phyloP scores from a whole-genome alignment of 2,888 invertebrate species.

The Nematopogon swammerdamellus region DNA sequence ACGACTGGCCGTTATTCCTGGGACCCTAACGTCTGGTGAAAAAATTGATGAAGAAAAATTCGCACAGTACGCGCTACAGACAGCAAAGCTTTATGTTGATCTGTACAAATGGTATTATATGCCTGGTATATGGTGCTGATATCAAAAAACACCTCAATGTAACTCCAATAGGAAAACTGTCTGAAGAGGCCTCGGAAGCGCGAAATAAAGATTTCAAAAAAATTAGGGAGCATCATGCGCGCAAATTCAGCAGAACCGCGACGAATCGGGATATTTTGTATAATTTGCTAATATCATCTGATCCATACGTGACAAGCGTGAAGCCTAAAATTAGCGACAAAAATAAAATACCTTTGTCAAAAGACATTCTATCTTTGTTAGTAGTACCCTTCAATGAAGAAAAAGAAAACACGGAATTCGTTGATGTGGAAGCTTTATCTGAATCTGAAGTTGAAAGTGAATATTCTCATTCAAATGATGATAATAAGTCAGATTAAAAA shows the following conservation, averaged over 20 bases:
- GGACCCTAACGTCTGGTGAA: not conserved
- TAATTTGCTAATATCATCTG: not conserved
- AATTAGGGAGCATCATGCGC: not conserved
- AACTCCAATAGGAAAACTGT: not conserved
- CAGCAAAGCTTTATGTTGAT: not conserved
- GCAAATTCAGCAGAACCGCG: not conserved
- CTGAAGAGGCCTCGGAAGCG: not conserved
- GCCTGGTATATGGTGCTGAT: not conserved
- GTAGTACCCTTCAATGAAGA: no score
- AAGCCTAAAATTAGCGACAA: no score
- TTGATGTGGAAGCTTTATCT: no score
- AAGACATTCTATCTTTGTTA: no score
- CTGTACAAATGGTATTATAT: not conserved
- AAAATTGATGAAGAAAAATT: not conserved
- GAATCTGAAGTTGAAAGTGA: no score
- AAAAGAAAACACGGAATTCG: no score
- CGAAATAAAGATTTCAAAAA: not conserved
- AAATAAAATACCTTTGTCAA: no score
- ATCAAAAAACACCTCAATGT: not conserved
- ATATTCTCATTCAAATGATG: no score
- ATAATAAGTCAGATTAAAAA: slow-evolving; percentile 5
- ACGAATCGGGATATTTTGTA: not conserved
- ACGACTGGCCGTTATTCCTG: not conserved
- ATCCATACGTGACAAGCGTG: not conserved
- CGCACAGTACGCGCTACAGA: not conserved